Evolutionary conservation across 2,113 vertebrate species (phyloP), one percentile per base, ranked within the genome.

Genomic region (Panthera leo): DNA sequence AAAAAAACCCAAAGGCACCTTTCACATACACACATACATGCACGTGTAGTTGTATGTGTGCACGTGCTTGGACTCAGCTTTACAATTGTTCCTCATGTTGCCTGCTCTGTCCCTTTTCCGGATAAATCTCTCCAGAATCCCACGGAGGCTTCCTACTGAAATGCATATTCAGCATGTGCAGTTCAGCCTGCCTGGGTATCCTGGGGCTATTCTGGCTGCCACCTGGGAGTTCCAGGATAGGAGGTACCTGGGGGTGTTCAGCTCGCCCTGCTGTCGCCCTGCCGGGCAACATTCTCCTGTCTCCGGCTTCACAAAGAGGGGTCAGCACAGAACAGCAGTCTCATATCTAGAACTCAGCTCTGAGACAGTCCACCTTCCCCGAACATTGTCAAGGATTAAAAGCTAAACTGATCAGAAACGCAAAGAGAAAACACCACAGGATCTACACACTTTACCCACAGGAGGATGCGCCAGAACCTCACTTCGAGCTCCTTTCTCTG

Each of bases 11-110:
- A 82, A 87, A 91, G 70, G 23, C 36, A 27, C 8, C 4, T n/a
- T 83, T 79, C 63, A 48, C 27, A 18, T 39, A 7, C 25, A 53
- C n/a, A 42, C 42, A 71, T 27, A n/a, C 6, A 0, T 13, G 9
- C 8, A 5, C 0, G 45, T 0, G 9, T 23, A 29, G 34, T 14
- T 36, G 25, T 1, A 3, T 12, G 53, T 1, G 2, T 21, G 3
- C 9, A 3, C 15, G 3, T 11, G 6, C 63, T 45, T 23, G 11
- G 34, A 36, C 31, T 55, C 39, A 53, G 71, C 21, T 63, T 94
- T 73, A 67, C 14, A 25, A 3, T 85, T 7, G 6, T 58, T 84
- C 29, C 31, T 84, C 13, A 13, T 12, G 70, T 27, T 73, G 39
- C 3, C 10, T 42, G 18, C 63, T 87, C 27, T 79, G 80, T 82